A percentile compares a stretch with the other conserved stretches of the same genome.
These are phyloP conservation scores for Parnassius apollo DNA, from an alignment of 2,888 invertebrate species.

Conservation along the genomic window DNA sequence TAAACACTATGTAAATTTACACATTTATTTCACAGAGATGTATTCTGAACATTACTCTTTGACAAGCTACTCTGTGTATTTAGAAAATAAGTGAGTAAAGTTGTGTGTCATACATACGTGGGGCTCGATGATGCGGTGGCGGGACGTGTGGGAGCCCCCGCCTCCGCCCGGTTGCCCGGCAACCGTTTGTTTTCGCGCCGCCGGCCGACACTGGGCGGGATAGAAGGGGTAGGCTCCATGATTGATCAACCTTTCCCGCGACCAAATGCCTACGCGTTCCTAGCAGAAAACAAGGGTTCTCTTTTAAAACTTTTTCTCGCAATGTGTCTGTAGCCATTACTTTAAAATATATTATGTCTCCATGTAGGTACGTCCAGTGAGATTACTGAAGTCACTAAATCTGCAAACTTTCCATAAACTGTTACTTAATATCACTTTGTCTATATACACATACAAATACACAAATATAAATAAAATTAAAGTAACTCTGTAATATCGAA, in stretches of 20 bases:
- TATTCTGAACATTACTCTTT: conserved; percentile 14
- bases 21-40: too few species aligned
- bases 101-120: conserved; percentile 62
- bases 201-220: conserved; percentile 68
- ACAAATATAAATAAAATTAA: too few species aligned
- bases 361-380: conserved; percentile 11
- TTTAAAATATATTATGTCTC: conserved; percentile 17
- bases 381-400: conserved; percentile 4
- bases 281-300: conserved; percentile 43
- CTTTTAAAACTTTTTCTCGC: conserved; percentile 36
- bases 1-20: too few species aligned
- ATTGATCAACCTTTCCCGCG: conserved; percentile 79
- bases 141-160: conserved; percentile 46
- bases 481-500: too few species aligned
- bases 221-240: conserved; percentile 79
- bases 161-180: conserved; percentile 60
- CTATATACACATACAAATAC: too few species aligned
- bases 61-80: conserved; percentile 32
- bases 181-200: conserved; percentile 78
- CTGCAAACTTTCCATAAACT: not conserved
- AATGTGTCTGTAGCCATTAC: conserved; percentile 24
- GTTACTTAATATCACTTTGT: not conserved
- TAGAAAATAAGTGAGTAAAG: conserved; percentile 36
- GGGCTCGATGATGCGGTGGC: conserved; percentile 59
- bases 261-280: conserved; percentile 67